These are phyloP conservation scores for Drosophila ustulata DNA, from an alignment of 2,888 invertebrate species.

Conservation along the genomic window DNA sequence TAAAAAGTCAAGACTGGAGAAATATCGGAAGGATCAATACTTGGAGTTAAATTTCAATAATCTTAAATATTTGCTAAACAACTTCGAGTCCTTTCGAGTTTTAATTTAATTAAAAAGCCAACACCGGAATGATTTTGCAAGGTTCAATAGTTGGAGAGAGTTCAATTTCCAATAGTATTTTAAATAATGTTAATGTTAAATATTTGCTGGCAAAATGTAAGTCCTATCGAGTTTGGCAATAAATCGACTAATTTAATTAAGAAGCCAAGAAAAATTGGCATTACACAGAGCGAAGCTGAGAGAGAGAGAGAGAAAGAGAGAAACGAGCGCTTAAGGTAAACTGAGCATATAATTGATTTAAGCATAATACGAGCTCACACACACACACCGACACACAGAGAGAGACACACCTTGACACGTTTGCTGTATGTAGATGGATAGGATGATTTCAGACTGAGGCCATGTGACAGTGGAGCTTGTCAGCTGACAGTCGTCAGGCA, in stretches of 20 bases:
- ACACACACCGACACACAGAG: conserved; percentile 7
- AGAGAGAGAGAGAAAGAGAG: conserved; percentile 2
- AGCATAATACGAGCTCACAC: conserved; percentile 40
- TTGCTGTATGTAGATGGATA: conserved; percentile 1
- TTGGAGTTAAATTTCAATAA: too few relatives aligned
- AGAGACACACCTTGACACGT: conserved; percentile 2
- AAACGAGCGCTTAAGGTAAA: conserved; percentile 39
- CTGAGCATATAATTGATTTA: conserved; percentile 75
- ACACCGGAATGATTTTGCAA: too few relatives aligned
- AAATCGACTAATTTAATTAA: conserved; percentile 55
- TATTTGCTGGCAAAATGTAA: neutral
- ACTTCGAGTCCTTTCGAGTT: neutral
- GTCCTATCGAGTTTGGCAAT: conserved; percentile 33
- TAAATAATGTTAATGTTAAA: neutral
- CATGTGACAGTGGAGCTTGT: conserved; percentile 47
- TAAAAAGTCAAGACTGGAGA: too few relatives aligned
- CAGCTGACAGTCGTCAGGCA: conserved; percentile 43
- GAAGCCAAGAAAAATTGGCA: conserved; percentile 13
- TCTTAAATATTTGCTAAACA: too few relatives aligned
- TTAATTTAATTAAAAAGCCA: too few relatives aligned
- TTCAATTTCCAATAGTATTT: too few relatives aligned
- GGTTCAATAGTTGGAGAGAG: too few relatives aligned
- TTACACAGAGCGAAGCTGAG: neutral
- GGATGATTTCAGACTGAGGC: conserved; percentile 18
- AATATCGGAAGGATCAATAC: too few relatives aligned